These are phyloP conservation scores for Drosophila colorata DNA, from an alignment of 2,888 invertebrate species.

Conservation along the genomic window DNA sequence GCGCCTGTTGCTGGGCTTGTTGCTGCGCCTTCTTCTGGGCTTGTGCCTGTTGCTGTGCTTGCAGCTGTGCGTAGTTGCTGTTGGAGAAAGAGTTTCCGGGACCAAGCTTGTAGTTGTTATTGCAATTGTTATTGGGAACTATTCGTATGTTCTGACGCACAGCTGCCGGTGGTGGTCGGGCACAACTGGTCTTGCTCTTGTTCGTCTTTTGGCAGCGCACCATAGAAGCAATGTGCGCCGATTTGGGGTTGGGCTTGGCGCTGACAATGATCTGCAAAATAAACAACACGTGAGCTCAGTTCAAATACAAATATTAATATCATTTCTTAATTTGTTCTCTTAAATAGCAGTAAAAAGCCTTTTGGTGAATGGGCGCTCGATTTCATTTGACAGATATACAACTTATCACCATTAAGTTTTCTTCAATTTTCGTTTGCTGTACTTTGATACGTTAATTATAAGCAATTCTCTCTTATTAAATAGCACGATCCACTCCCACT, in stretches of 20 bases:
- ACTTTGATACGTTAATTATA: not conserved
- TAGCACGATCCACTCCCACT: not conserved
- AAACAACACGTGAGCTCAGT: slow-evolving; percentile 5
- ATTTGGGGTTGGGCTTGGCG: slow-evolving; percentile 75
- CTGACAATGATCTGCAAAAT: slow-evolving; percentile 69
- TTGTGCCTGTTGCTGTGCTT: slow-evolving; percentile 12
- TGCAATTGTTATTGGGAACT: no score
- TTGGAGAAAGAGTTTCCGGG: not conserved
- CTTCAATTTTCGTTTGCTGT: not conserved
- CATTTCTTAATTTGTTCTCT: no score
- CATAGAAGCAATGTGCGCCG: slow-evolving; percentile 83
- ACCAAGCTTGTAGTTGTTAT: not conserved
- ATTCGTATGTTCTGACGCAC: no score
- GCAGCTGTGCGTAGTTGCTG: slow-evolving; percentile 2
- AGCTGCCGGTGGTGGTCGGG: not conserved
- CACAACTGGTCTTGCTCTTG: slow-evolving; percentile 38
- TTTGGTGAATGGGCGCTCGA: no score
- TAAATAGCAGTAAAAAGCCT: no score
- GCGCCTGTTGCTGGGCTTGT: slow-evolving; percentile 31
- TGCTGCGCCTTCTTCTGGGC: not conserved
- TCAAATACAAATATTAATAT: no score
- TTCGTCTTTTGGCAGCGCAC: slow-evolving; percentile 73
- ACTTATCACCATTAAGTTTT: not conserved
- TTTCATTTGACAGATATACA: no score
- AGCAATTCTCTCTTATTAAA: not conserved